Percentiles rank a stretch among this genome's conserved stretches.
Evolutionary conservation across 53 echinoderm and acorn worm genomes (phyloP).

Genomic region (Echinarachnius parma): DNA sequence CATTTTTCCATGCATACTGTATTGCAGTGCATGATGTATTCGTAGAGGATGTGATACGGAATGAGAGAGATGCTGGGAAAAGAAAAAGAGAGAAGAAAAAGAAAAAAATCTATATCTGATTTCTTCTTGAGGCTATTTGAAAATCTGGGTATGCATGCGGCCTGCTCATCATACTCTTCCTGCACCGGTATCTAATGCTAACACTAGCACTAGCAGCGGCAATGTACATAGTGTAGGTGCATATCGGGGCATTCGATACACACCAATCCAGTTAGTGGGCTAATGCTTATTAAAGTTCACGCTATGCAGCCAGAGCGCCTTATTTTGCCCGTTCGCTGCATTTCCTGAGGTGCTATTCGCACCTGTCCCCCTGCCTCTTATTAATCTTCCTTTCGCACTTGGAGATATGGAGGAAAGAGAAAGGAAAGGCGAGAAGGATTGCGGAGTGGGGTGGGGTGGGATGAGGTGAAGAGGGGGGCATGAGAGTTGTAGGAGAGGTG

Average conservation of each 20-base stretch:
- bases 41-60: too few relatives aligned
- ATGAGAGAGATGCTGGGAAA: not conserved
- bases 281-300: constrained; percentile 52
- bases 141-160: constrained; percentile 49
- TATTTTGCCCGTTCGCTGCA: constrained; percentile 27
- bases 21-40: too few relatives aligned
- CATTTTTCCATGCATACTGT: too few relatives aligned
- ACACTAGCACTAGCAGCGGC: too few relatives aligned
- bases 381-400: constrained; percentile 35
- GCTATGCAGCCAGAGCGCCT: constrained; percentile 22
- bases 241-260: constrained; percentile 39
- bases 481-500: not conserved
- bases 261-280: constrained; percentile 47
- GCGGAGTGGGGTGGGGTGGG: not conserved
- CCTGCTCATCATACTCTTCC: constrained; percentile 13
- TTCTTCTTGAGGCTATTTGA: constrained; percentile 42
- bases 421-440: not conserved
- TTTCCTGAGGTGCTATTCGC: constrained; percentile 48
- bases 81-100: not conserved
- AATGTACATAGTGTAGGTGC: constrained; percentile 15
- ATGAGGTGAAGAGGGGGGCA: not conserved
- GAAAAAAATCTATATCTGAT: constrained; percentile 45
- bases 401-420: constrained; percentile 2
- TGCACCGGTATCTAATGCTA: too few relatives aligned
- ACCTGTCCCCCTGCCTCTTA: constrained; percentile 45